Percentiles rank a stretch among this genome's conserved stretches.
phyloP scores from a whole-genome alignment of 2,888 invertebrate genomes.

The Drosophila cognata region DNA sequence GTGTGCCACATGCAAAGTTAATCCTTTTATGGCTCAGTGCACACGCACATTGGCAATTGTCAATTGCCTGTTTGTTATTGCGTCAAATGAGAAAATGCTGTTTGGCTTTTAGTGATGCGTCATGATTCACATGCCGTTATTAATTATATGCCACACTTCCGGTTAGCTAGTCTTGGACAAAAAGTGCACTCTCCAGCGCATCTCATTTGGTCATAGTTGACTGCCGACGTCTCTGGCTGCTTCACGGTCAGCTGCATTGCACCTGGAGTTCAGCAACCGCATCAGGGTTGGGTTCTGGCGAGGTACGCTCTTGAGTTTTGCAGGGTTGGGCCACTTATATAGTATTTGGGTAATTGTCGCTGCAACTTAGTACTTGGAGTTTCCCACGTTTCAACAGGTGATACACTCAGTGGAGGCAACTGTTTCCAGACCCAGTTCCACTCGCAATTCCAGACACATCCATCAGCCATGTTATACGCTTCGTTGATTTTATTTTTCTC shows the following conservation, averaged over 20 bases:
- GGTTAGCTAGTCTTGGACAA: slow-evolving; percentile 22
- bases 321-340: slow-evolving; percentile 22
- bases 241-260: slow-evolving; percentile 63
- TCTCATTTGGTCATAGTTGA: slow-evolving; percentile 46
- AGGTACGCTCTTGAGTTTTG: slow-evolving; percentile 1
- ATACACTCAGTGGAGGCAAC: slow-evolving; percentile 17
- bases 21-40: slow-evolving; percentile 54
- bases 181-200: slow-evolving; percentile 44
- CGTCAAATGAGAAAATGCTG: slow-evolving; percentile 51
- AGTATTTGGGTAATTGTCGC: slow-evolving; percentile 44
- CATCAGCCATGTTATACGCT: slow-evolving; percentile 55
- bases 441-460: slow-evolving; percentile 44
- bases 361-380: slow-evolving; percentile 17
- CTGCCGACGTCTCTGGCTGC: slow-evolving; percentile 25
- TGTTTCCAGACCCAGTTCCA: slow-evolving; percentile 13
- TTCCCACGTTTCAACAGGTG: slow-evolving; percentile 63
- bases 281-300: slow-evolving; percentile 32
- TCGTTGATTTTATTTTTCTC: slow-evolving; percentile 51
- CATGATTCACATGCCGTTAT: slow-evolving; percentile 47
- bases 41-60: slow-evolving; percentile 31
- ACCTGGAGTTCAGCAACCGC: slow-evolving; percentile 34
- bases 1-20: slow-evolving; percentile 42
- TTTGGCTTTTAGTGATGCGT: slow-evolving; percentile 26
- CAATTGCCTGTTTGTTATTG: slow-evolving; percentile 15
- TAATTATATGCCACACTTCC: slow-evolving; percentile 68